Conservation (phyloP, 1,140 invertebrate species). For the Drosophila gunungcola region DNA sequence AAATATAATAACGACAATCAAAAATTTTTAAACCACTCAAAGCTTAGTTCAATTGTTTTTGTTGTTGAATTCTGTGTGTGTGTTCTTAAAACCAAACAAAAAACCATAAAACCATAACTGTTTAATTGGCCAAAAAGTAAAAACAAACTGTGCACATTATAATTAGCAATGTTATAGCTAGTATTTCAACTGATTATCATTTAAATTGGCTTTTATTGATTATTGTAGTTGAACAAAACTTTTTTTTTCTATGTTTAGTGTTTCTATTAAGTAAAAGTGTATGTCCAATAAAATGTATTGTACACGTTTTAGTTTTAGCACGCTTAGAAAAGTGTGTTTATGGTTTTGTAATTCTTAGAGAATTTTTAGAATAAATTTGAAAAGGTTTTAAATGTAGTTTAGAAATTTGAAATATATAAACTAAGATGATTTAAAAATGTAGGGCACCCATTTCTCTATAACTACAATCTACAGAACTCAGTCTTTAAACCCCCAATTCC, state of each 20-base stretch:
- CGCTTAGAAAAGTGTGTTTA: slow-evolving; percentile 5
- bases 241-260: slow-evolving; percentile 5
- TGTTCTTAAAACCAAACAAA: not conserved
- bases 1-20: slow-evolving; percentile 26
- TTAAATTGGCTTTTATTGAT: not conserved
- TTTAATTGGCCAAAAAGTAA: slow-evolving; percentile 32
- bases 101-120: not conserved
- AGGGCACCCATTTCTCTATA: too few relatives aligned
- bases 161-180: slow-evolving; percentile 26
- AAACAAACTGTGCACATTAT: slow-evolving; percentile 10
- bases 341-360: slow-evolving; percentile 1
- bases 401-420: not conserved
- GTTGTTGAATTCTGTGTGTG: slow-evolving; percentile 28
- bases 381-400: not conserved
- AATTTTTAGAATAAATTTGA: not conserved
- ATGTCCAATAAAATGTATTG: not conserved
- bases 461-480: not conserved
- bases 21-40: slow-evolving; percentile 12
- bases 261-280: slow-evolving; percentile 8
- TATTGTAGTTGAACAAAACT: slow-evolving; percentile 2
- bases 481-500: not conserved
- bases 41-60: slow-evolving; percentile 34
- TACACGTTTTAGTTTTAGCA: not conserved
- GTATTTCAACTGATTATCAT: slow-evolving; percentile 4
- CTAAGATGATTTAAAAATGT: not conserved